Conservation (phyloP, 1,140 invertebrate species). For the Bombus soroeensis region DNA sequence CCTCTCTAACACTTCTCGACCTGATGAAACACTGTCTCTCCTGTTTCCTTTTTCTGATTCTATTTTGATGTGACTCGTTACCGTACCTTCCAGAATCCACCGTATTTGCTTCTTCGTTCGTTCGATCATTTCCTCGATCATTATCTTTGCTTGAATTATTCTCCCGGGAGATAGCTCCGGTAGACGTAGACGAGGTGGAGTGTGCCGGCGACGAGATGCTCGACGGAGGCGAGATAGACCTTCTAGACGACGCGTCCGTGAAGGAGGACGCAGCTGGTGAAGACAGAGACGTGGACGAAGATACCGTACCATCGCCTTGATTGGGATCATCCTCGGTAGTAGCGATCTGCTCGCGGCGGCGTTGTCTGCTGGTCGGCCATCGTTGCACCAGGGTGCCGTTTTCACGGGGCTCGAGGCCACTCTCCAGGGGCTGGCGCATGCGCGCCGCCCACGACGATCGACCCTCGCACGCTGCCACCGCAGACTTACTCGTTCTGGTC, state of each 20-base stretch:
- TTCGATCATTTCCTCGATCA: background rate
- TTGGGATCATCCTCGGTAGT: background rate
- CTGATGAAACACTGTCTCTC: constrained; percentile 18
- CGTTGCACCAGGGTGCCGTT: constrained; percentile 53
- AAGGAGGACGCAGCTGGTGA: constrained; percentile 47
- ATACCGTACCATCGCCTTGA: constrained; percentile 18
- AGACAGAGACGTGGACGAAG: constrained; percentile 49
- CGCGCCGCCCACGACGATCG: constrained; percentile 72
- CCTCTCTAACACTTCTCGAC: constrained; percentile 13
- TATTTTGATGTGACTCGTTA: background rate
- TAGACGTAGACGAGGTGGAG: constrained; percentile 41
- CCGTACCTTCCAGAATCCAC: background rate
- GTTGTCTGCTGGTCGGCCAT: constrained; percentile 50
- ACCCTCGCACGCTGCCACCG: constrained; percentile 68
- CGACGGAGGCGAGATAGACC: constrained; percentile 51
- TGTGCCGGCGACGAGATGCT: constrained; percentile 47
- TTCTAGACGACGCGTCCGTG: constrained; percentile 36
- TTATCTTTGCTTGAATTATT: background rate
- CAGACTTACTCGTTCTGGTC: constrained; percentile 54
- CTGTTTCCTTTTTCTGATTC: constrained; percentile 41
- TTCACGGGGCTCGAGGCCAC: constrained; percentile 63
- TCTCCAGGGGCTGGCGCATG: constrained; percentile 74
- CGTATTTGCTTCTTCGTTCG: background rate
- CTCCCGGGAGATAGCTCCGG: constrained; percentile 8
- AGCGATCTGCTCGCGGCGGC: constrained; percentile 31